Conservation (phyloP, 2,888 invertebrate species). For the Incurvaria masculella region DNA sequence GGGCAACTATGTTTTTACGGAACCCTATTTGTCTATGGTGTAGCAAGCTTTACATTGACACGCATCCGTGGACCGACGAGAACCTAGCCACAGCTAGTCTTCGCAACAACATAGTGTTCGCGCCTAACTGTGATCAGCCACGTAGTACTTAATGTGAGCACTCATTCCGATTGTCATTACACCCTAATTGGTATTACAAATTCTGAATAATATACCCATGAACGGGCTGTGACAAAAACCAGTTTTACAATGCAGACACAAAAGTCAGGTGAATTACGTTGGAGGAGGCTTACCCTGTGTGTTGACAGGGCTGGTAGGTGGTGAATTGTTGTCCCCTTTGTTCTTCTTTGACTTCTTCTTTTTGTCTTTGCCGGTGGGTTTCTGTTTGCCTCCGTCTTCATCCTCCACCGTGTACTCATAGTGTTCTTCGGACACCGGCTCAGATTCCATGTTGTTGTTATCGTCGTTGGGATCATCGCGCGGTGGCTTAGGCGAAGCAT, state of each 20-base stretch:
- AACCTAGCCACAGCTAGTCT: too few relatives aligned
- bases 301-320: conserved; percentile 8
- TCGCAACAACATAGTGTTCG: too few relatives aligned
- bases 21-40: too few relatives aligned
- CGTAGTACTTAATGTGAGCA: conserved; percentile 32
- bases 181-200: conserved; percentile 26
- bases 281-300: conserved; percentile 4
- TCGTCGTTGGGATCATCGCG: conserved; percentile 24
- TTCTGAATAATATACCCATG: too few relatives aligned
- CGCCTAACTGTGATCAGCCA: conserved; percentile 2
- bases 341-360: conserved; percentile 21
- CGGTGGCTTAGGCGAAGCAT: conserved; percentile 50
- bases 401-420: conserved; percentile 16
- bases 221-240: not conserved
- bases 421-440: conserved; percentile 18
- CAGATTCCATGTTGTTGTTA: conserved; percentile 11
- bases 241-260: not conserved
- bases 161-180: too few relatives aligned
- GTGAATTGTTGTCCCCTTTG: conserved; percentile 14
- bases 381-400: not conserved
- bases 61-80: too few relatives aligned
- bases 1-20: too few relatives aligned
- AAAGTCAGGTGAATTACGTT: too few relatives aligned
- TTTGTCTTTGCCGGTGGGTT: conserved; percentile 20
- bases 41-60: too few relatives aligned